Evolutionary conservation across 35 echinoderm and acorn worm genomes (phyloP), one percentile per base, ranked within the genome.

Genomic region (Heliocidaris erythrogramma): DNA sequence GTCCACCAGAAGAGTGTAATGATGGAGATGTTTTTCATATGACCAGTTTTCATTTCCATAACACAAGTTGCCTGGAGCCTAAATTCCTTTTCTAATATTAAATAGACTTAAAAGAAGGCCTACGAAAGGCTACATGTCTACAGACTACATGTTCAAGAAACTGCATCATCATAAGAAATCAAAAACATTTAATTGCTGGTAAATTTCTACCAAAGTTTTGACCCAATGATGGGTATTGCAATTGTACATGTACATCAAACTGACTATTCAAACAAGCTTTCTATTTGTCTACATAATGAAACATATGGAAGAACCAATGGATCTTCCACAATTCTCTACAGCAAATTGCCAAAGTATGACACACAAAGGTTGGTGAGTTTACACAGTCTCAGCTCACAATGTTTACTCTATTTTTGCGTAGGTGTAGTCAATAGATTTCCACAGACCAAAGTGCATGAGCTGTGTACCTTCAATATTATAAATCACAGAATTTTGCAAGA

Each of bases 361-460:
- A 42, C 11, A 47, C 87, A 89, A 24, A 24, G 87, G 31, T 89
- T 89, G 87, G 31, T 32, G 87, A 89, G 47, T 89, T 35, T 89
- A 89, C 87, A 89, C 32, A 89, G 87, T 32, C 87, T 89, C 31
- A 48, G 87, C 31, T 89, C 29, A n/a, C 27, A 24, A 14, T 89
- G 87, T 89, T 89, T 89, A 48, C 87, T 30, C 6, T 47, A n/a
- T 32, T 86, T 47, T 89, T 89, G 87, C 47, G 31, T 89, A 48
- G 87, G 87, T 14, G 87, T 89, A 89, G 87, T 32, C 87, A 47
- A 48, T 47, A 89, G 87, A 47, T 32, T 89, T 47, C 31, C 31
- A 89, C 12, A 42, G 87, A 32, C 30, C 87, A 89, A 89, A 89
- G 87, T 89, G 31, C 87, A 89, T 47, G 12, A 42, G 35, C 35